A percentile compares a stretch with the other conserved stretches of the same genome.
Evolutionary conservation across 30 jellyfish, hydroid and myxozoan genomes (phyloP).

Genomic region (Chironex yamaguchii): DNA sequence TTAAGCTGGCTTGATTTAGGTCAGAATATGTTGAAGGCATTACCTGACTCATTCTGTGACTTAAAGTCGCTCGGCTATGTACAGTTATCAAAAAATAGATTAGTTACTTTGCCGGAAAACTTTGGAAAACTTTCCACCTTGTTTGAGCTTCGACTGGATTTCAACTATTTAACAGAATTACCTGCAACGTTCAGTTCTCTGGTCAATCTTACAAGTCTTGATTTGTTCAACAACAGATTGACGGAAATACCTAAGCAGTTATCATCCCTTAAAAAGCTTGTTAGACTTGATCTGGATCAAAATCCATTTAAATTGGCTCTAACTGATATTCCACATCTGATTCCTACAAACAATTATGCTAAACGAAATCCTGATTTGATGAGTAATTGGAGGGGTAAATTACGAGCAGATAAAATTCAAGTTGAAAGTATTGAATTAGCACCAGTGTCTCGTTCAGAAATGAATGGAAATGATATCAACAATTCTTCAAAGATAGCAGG

Average conservation of each 20-base stretch:
- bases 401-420: conserved; percentile 65
- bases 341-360: conserved; percentile 80
- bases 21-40: conserved; percentile 73
- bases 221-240: conserved; percentile 78
- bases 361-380: conserved; percentile 74
- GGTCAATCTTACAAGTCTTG: conserved; percentile 71
- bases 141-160: conserved; percentile 79
- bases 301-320: conserved; percentile 47
- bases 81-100: conserved; percentile 85
- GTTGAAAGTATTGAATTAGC: conserved; percentile 50
- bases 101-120: conserved; percentile 66
- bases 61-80: conserved; percentile 57
- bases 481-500: too few species aligned
- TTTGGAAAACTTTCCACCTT: conserved; percentile 72
- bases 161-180: conserved; percentile 41
- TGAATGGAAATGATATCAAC: conserved; percentile 29
- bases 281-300: conserved; percentile 80
- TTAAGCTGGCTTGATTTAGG: conserved; percentile 91
- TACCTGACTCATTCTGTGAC: conserved; percentile 84
- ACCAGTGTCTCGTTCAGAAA: background rate
- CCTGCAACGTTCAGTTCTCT: conserved; percentile 74
- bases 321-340: conserved; percentile 67
- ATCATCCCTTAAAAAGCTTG: conserved; percentile 42
- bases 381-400: conserved; percentile 91
- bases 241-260: conserved; percentile 71